phyloP scores from a whole-genome alignment of 92 coral and sea anemone genomes.

The Umimayanthus chanpuru region DNA sequence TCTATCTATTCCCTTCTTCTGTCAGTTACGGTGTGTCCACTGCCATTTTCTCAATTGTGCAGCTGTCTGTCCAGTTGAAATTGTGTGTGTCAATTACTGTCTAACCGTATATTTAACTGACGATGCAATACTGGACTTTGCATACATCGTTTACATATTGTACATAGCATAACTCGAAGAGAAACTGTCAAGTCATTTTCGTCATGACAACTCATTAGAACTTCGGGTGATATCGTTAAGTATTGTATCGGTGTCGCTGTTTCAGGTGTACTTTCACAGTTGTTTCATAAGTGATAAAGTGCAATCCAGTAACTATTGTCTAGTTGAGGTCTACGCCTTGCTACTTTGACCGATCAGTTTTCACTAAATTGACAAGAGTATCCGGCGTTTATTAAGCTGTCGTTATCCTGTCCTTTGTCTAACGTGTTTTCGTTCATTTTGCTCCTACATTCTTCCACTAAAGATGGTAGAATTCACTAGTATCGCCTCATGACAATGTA shows the following conservation, averaged over 20 bases:
- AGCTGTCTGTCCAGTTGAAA: no score
- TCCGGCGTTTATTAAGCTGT: background rate
- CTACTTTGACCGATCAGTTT: no score
- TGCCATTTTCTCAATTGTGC: background rate
- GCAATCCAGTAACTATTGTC: background rate
- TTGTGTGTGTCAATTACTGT: background rate
- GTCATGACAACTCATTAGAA: background rate
- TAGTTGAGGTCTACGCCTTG: no score
- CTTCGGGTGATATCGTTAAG: background rate
- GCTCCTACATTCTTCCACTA: no score
- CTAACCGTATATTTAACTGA: background rate
- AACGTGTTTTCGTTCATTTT: background rate
- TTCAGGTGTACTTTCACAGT: background rate
- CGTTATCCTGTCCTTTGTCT: background rate
- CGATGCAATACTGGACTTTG: background rate
- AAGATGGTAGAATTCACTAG: no score
- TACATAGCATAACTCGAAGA: conserved; percentile 12
- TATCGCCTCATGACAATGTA: background rate
- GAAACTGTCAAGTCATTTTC: background rate
- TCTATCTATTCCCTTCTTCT: background rate
- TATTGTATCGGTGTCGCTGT: background rate
- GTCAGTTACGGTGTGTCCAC: background rate
- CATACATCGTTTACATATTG: background rate
- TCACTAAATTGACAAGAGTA: no score
- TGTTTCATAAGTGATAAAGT: background rate